phyloP scores from a whole-genome alignment of 2,888 invertebrate species.

The Pseudolycoriella hygida region DNA sequence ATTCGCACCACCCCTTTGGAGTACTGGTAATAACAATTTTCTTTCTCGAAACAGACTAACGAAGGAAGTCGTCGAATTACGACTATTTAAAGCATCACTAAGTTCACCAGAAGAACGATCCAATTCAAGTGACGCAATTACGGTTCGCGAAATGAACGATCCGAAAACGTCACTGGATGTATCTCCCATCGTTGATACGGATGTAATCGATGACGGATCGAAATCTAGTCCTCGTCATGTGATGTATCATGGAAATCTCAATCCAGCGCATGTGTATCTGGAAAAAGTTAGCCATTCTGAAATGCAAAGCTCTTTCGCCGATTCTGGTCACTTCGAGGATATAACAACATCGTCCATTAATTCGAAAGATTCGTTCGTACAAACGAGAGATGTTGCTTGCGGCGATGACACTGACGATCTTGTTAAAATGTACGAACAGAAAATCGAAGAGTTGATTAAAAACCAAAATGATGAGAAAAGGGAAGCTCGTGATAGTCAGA shows the following conservation, averaged over 20 bases:
- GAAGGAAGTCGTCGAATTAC: constrained; percentile 62
- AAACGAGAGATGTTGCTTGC: constrained; percentile 31
- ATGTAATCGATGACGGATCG: constrained; percentile 16
- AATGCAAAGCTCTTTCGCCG: constrained; percentile 61
- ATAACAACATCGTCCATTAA: constrained; percentile 56
- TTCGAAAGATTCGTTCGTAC: constrained; percentile 53
- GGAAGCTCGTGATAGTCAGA: constrained; percentile 61
- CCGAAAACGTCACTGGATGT: constrained; percentile 35
- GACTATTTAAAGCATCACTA: constrained; percentile 61
- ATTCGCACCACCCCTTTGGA: no score
- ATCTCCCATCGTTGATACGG: constrained; percentile 34
- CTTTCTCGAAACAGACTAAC: constrained; percentile 38
- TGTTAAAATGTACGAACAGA: constrained; percentile 53
- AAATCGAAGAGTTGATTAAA: constrained; percentile 55
- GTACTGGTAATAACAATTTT: no score
- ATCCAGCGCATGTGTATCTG: constrained; percentile 12
- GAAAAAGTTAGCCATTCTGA: constrained; percentile 24
- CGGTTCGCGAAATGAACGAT: constrained; percentile 50
- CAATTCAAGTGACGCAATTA: constrained; percentile 56
- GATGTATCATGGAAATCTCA: constrained; percentile 6
- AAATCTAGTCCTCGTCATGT: constrained; percentile 27
- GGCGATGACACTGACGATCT: constrained; percentile 37
- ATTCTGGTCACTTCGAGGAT: constrained; percentile 78
- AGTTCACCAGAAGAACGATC: constrained; percentile 66
- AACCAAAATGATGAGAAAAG: constrained; percentile 44